Base-by-base conservation (phyloP, 2,888 invertebrate genomes). In the Thalpophila matura region DNA sequence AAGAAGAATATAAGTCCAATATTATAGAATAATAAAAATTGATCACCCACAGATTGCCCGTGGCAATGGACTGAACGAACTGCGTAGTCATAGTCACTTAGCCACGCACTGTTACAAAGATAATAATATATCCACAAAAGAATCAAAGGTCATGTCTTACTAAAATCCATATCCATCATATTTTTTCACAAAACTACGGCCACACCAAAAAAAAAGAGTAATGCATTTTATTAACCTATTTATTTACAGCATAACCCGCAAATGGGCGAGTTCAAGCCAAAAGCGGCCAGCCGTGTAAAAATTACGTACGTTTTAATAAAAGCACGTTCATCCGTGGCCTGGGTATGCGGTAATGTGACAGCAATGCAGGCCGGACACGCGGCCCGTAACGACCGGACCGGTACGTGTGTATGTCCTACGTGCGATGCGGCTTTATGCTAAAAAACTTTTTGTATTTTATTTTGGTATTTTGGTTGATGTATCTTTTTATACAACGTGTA, bases 401-500 rank as follows among this genome's bases (percentile, higher is more conserved):
- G 53, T 66, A 80, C 79, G 79, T 79, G 79, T 71, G 60, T 57
- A 73, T 60, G 74, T 60, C 68, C 50, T 73, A 63, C 74, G 74
- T 63, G 74, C 31, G 68, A 29, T 29, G 49, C 35, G 59, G 50
- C 26, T 54, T 72, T 67, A 66, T 78, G 64, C 63, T 56, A 66
- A 66, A 79, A 67, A 67, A 45, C 45, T 40, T 65, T 59, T 70
- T 70, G 40, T 60, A 20, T 65, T 74, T 65, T 62, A 22, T 54
- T 69, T 69, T 71, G 38, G 49, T 4, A 45, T 73, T 58, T 47
- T 58, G 47, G 12, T 51, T 68, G 49, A 68, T 70, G 50, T 58
- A 16, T 54, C 22, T 64, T 61, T 55, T 74, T 20, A 51, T 55
- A 61, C n/a, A n/a, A n/a, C n/a, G n/a, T n/a, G n/a, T n/a, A n/a